Evolutionary conservation across 2,797 vertebrate genomes (phyloP), one percentile per base, ranked within the genome.

Genomic region (Dendrocincla fuliginosa): DNA sequence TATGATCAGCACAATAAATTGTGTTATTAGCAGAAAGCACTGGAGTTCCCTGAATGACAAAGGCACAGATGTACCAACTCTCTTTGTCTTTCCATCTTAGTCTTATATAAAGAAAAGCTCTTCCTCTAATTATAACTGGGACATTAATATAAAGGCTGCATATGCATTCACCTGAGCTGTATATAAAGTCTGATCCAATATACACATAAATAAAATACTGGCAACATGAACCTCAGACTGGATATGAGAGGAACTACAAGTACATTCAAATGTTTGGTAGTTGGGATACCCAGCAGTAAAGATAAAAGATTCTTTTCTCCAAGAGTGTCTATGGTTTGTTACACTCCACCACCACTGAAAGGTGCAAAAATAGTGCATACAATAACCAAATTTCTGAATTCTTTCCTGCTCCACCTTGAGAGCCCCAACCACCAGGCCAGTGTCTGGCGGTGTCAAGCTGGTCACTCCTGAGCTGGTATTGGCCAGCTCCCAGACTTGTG

Each of bases 301-400:
- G 37, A 64, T 46, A 60, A 83, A 55, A 16, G 37, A 37, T 65
- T 69, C 1, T 3, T 52, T 76, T 61, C 33, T 17, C 27, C 32
- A 55, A 49, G 25, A 52, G 2, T 18, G 2, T 28, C 39, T 73
- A 7, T 14, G 13, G 19, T 64, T 32, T 37, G 6, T 25, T 41
- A 65, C 0, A 0, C 13, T 70, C 6, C 27, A n/a, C 25, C 39
- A 49, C 15, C 52, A 55, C 23, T 11, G n/a, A 68, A 53, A 71
- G 35, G 14, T 8, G 16, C 2, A 69, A 80, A 88, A 49, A 4
- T 14, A 69, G 8, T 6, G n/a, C 32, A 69, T 7, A 35, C 4
- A 25, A 52, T 22, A 71, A 56, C 5, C 4, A 41, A 6, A 69
- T 73, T 85, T 28, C 42, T 65, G 47, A 79, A 47, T 35, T 41